Evolutionary conservation across 2,797 vertebrate genomes (phyloP).

Genomic region (Trematomus bernacchii): DNA sequence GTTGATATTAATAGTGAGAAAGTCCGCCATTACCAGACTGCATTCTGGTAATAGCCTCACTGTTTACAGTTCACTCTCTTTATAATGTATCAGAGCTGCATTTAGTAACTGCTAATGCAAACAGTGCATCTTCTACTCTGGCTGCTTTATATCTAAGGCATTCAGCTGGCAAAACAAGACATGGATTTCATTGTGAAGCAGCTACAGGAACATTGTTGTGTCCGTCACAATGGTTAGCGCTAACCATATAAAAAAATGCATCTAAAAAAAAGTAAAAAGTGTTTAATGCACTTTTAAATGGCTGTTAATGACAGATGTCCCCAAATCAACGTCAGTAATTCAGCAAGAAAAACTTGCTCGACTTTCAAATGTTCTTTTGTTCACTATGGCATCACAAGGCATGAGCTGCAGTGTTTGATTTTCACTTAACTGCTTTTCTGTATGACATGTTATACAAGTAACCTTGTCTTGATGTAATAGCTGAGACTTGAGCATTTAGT

Average conservation of each 20-base stretch:
- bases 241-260: neutral
- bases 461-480: neutral
- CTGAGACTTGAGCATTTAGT: neutral
- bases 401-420: neutral
- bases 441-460: neutral
- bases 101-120: no score
- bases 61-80: no score
- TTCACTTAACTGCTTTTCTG: neutral
- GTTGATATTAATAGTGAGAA: conserved; percentile 1
- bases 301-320: neutral
- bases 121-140: no score
- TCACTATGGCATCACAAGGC: neutral
- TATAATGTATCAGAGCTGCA: no score
- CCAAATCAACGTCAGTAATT: neutral
- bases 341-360: no score
- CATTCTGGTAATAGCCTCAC: no score
- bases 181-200: neutral
- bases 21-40: neutral
- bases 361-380: neutral
- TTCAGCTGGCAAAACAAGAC: neutral
- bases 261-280: neutral
- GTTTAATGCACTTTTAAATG: neutral
- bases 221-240: neutral
- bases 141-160: no score
- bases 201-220: neutral